Conservation (phyloP, 2,113 vertebrate species). For the Nothocercus nigrocapillus region DNA sequence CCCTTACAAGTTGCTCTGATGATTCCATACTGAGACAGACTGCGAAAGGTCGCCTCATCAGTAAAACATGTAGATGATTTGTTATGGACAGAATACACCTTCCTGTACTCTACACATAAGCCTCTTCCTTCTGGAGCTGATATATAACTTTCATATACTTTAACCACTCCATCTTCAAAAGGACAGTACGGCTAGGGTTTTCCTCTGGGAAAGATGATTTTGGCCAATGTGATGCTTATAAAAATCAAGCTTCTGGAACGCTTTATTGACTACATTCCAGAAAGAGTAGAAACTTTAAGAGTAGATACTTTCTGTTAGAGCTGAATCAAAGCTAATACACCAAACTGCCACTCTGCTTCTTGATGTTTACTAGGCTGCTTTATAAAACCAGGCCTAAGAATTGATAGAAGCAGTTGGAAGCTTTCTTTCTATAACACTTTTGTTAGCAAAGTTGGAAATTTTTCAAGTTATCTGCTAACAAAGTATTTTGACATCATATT, state of each 20-base stretch:
- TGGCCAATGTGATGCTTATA: neutral
- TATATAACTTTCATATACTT: neutral
- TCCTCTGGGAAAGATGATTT: neutral
- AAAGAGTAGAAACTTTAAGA: neutral
- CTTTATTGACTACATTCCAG: neutral
- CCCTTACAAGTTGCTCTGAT: neutral
- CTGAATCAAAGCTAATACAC: neutral
- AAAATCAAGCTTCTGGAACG: neutral
- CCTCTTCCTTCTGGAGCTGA: neutral
- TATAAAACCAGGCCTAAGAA: neutral
- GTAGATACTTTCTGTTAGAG: neutral
- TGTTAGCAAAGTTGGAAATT: neutral
- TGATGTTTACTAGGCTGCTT: neutral
- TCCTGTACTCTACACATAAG: too few relatives aligned
- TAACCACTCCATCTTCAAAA: neutral
- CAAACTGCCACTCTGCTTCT: neutral
- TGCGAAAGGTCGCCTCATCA: neutral
- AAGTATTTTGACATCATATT: neutral
- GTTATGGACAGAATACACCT: fast-evolving
- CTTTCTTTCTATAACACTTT: neutral
- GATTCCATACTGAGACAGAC: neutral
- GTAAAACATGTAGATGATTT: neutral
- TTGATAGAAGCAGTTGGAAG: neutral
- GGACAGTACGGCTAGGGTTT: neutral
- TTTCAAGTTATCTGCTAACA: neutral